Base-by-base conservation (phyloP, 2,113 vertebrate genomes). In the Antechinus flavipes region DNA sequence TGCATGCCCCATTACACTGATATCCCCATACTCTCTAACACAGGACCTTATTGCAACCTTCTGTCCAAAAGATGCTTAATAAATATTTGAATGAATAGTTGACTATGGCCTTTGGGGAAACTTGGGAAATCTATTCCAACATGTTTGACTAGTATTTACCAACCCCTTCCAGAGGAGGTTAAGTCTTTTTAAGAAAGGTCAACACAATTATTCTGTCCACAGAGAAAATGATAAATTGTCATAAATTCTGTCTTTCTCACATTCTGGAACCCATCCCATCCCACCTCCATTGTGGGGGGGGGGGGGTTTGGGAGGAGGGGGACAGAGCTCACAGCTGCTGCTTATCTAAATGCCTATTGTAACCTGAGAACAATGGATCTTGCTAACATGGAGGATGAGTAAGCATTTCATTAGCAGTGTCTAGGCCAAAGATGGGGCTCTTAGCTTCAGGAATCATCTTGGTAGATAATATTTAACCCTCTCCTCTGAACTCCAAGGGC, bases 301-400 rank as follows among this genome's bases (percentile, higher is more conserved):
- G 93, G 97, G 42, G 42, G 42, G 42, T 42, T 42, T 42, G 24
- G 50, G 96, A 30, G 0, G 1, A 53, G 58, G 91, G 90, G 96
- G 93, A 97, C 96, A 96, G 93, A 90, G 95, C 95, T 97, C 93
- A 4, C 97, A 92, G 90, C 95, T 95, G 96, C 97, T 97, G 35
- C 96, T 98, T 97, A 97, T 96, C 96, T 93, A 58, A 47, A 53
- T 92, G 96, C 30, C 90, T 93, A 56, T 11, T 96, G 95, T 97
- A 96, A 95, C 84, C 94, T 91, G 97, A 98, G 97, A 97, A 98
- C 97, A 98, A 97, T 93, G 84, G 46, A 46, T 96, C 91, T 55
- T 96, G 95, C 97, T 96, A 92, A 94, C 93, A 90, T 1, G 46
- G 93, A 52, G 54, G 47, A 91, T 46, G 91, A 93, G 94, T 94